A percentile compares a stretch with the other conserved stretches of the same genome.
These are phyloP conservation scores for Antheraea assamensis DNA, from an alignment of 2,888 invertebrate genomes.

Conservation along the genomic window DNA sequence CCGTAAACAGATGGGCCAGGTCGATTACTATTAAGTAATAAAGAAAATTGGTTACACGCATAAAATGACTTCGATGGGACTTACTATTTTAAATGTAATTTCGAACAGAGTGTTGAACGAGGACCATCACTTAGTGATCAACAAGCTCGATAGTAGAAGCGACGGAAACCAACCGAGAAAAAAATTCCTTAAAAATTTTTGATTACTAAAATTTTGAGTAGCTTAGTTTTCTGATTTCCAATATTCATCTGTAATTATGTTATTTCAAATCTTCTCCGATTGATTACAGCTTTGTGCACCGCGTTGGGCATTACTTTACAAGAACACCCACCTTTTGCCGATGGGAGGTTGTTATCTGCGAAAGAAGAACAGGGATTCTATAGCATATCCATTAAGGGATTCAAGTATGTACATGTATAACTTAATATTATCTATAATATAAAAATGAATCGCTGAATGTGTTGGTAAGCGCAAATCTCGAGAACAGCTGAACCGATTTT, in stretches of 20 bases:
- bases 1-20: too few species aligned
- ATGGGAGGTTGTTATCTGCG: slow-evolving; percentile 60
- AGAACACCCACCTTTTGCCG: slow-evolving; percentile 50
- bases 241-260: not conserved
- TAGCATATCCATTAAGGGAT: slow-evolving; percentile 6
- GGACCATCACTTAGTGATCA: not conserved
- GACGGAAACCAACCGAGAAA: not conserved
- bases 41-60: too few species aligned
- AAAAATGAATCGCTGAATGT: too few species aligned
- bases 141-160: not conserved
- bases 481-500: too few species aligned
- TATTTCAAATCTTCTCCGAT: not conserved
- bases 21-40: too few species aligned
- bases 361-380: slow-evolving; percentile 25
- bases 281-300: slow-evolving; percentile 60
- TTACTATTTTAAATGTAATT: too few species aligned
- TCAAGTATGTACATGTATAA: not conserved
- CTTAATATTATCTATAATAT: not conserved
- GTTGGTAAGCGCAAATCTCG: too few species aligned
- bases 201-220: too few species aligned
- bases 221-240: too few species aligned
- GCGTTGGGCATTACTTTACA: slow-evolving; percentile 52
- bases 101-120: not conserved
- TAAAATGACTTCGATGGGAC: too few species aligned
- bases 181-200: not conserved